Percentiles rank a stretch among this genome's conserved stretches.
Conservation (phyloP, 2,888 invertebrate genomes). For the Acronicta psi region DNA sequence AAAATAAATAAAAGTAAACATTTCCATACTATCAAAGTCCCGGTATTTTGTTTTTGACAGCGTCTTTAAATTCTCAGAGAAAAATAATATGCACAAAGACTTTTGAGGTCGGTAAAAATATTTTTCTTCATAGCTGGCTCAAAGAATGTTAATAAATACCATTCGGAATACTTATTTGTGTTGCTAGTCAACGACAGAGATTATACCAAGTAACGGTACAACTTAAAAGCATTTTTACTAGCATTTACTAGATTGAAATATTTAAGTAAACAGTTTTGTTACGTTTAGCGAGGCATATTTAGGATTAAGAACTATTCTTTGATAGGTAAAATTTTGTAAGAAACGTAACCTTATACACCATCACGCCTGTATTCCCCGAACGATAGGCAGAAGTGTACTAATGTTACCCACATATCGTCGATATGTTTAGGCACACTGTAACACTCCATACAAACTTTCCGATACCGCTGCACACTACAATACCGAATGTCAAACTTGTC, state of each 20-base stretch:
- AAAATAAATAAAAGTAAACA: conserved; percentile 1
- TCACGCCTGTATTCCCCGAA: no score
- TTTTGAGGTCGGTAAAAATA: conserved; percentile 26
- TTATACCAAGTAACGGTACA: conserved; percentile 15
- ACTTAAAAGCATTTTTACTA: conserved; percentile 23
- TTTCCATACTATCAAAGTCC: conserved; percentile 15
- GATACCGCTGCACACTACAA: no score
- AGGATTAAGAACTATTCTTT: no score
- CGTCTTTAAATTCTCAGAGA: conserved; percentile 17
- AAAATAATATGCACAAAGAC: conserved; percentile 26
- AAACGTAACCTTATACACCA: no score
- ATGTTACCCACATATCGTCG: no score
- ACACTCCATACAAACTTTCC: no score
- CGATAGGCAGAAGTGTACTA: no score
- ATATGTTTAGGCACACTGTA: no score
- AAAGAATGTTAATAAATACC: conserved; percentile 46
- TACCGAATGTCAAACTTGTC: no score
- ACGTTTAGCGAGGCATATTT: no score
- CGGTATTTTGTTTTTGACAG: conserved; percentile 30
- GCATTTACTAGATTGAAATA: neutral
- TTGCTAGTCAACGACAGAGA: conserved; percentile 24
- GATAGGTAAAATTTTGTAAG: no score
- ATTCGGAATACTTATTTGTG: conserved; percentile 25
- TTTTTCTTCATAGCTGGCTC: conserved; percentile 17
- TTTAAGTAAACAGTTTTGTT: neutral